These are phyloP conservation scores for Rana temporaria DNA, from an alignment of 2,113 vertebrate species.

Conservation along the genomic window DNA sequence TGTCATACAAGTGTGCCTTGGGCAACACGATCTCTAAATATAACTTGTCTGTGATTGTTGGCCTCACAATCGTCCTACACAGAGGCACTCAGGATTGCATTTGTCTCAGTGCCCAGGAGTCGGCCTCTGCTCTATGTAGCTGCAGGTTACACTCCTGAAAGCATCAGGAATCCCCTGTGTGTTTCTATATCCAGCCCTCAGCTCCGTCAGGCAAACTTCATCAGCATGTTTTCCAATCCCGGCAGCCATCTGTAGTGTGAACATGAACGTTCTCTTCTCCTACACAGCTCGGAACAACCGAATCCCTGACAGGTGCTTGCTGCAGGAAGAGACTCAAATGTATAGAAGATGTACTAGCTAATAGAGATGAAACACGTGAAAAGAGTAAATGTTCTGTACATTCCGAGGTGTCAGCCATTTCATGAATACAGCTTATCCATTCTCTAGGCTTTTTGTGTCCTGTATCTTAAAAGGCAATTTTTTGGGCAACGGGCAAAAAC, in stretches of 20 bases:
- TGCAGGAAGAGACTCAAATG: slow-evolving; percentile 1
- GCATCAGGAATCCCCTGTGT: slow-evolving; percentile 38
- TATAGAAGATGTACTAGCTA: background rate
- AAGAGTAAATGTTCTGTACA: slow-evolving; percentile 9
- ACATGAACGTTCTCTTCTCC: slow-evolving; percentile 32
- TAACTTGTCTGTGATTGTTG: too few species aligned
- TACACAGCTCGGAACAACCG: slow-evolving; percentile 22
- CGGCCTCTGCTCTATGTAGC: background rate
- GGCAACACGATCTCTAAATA: too few species aligned
- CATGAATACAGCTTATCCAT: background rate
- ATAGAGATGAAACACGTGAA: background rate
- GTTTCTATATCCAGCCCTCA: slow-evolving; percentile 31
- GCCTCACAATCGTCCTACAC: background rate
- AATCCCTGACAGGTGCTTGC: slow-evolving; percentile 33
- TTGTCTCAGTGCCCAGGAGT: background rate
- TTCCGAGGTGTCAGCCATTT: background rate
- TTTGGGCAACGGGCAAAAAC: too few species aligned
- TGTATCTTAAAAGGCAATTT: too few species aligned
- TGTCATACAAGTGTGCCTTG: too few species aligned
- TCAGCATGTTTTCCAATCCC: slow-evolving; percentile 39
- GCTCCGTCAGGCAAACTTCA: slow-evolving; percentile 19
- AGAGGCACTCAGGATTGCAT: background rate
- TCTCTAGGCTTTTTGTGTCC: background rate
- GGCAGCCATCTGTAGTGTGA: slow-evolving; percentile 50
- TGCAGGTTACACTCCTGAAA: slow-evolving; percentile 1